These are phyloP conservation scores for Acrobasis suavella DNA, from an alignment of 2,888 invertebrate genomes.

Conservation along the genomic window DNA sequence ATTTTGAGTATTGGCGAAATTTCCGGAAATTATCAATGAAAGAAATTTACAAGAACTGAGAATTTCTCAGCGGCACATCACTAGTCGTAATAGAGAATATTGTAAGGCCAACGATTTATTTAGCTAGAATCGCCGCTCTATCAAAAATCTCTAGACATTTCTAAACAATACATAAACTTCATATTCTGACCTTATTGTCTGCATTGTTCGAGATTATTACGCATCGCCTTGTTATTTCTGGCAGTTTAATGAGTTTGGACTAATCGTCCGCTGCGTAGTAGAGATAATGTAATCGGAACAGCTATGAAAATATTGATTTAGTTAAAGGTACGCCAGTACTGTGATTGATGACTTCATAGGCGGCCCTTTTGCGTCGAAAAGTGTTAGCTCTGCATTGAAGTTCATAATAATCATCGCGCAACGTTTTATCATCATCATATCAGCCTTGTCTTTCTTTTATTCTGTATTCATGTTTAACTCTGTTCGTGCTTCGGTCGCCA, in stretches of 20 bases:
- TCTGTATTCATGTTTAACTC: too few relatives aligned
- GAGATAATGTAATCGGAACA: constrained; percentile 41
- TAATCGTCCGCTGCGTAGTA: constrained; percentile 57
- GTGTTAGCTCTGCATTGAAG: not conserved
- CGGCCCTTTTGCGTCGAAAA: constrained; percentile 33
- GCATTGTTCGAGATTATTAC: constrained; percentile 28
- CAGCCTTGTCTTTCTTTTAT: too few relatives aligned
- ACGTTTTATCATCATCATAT: not conserved
- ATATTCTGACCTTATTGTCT: constrained; percentile 17
- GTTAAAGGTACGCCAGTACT: constrained; percentile 30
- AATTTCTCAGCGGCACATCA: too few relatives aligned
- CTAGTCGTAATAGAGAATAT: not conserved
- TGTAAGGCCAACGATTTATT: not conserved
- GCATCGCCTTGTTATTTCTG: constrained; percentile 31
- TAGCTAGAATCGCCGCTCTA: not conserved
- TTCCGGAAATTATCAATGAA: too few relatives aligned
- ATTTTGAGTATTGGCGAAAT: too few relatives aligned
- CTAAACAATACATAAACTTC: constrained; percentile 5
- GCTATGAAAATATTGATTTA: constrained; percentile 44
- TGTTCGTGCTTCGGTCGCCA: too few relatives aligned
- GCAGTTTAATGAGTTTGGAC: constrained; percentile 38
- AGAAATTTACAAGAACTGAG: too few relatives aligned
- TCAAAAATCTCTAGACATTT: not conserved
- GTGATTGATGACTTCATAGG: constrained; percentile 29
- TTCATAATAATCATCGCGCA: not conserved